Conservation (phyloP, 2,888 invertebrate genomes). For the Dryomyza anilis region DNA sequence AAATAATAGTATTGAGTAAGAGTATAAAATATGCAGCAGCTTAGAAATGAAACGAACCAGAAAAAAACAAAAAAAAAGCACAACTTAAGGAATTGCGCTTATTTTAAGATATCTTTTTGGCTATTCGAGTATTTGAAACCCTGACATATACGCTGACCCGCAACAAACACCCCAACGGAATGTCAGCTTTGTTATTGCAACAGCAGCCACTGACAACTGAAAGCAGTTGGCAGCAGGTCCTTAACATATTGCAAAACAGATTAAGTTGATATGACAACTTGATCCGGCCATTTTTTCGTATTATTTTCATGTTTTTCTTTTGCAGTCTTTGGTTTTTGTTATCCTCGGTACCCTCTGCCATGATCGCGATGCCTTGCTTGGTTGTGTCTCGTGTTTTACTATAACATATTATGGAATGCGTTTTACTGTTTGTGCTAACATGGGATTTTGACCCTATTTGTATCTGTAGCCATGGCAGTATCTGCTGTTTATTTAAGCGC, state of each 20-base stretch:
- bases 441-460: neutral
- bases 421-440: neutral
- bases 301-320: neutral
- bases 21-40: neutral
- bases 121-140: too few species aligned
- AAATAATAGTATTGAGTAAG: neutral
- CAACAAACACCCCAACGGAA: too few species aligned
- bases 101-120: neutral
- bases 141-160: too few species aligned
- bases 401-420: neutral
- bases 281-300: neutral
- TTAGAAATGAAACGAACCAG: neutral
- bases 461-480: neutral
- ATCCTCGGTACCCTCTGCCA: neutral
- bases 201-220: neutral
- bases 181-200: neutral
- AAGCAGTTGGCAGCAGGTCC: conserved; percentile 9
- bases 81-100: neutral
- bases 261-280: conserved; percentile 14
- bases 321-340: too few species aligned
- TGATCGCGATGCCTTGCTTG: too few species aligned
- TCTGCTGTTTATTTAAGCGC: neutral
- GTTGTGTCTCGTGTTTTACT: neutral
- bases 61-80: neutral
- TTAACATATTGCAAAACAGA: conserved; percentile 12